These are phyloP conservation scores for Poecilia wingei DNA, from an alignment of 2,797 vertebrate genomes.

Conservation along the genomic window DNA sequence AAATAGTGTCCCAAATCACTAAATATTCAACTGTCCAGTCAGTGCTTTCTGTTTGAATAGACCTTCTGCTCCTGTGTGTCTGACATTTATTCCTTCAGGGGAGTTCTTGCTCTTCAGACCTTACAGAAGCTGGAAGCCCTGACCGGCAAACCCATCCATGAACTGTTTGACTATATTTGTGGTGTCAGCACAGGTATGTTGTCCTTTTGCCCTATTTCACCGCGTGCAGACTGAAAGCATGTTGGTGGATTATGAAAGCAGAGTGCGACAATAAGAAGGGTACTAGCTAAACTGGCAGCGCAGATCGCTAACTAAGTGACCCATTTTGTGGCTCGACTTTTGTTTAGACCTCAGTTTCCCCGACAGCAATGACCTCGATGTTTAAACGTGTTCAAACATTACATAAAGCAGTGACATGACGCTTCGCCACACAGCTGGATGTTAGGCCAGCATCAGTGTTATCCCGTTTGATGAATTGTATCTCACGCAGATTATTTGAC, in stretches of 20 bases:
- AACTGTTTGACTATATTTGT: conserved; percentile 96
- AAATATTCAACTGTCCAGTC: background rate
- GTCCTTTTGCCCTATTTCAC: conserved; percentile 42
- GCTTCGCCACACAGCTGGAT: background rate
- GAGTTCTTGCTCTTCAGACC: conserved; percentile 93
- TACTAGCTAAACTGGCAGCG: conserved; percentile 14
- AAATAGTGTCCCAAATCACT: background rate
- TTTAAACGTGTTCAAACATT: background rate
- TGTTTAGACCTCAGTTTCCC: conserved; percentile 48
- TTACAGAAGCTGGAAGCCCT: conserved; percentile 90
- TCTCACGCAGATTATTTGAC: background rate
- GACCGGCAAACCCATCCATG: conserved; percentile 91
- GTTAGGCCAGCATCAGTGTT: background rate
- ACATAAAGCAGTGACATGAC: background rate
- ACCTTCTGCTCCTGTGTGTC: background rate
- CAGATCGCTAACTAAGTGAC: conserved; percentile 46
- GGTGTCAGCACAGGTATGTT: conserved; percentile 95
- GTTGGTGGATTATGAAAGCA: conserved; percentile 49
- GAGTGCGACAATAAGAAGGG: conserved; percentile 10
- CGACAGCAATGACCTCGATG: background rate
- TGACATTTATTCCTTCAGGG: conserved; percentile 79
- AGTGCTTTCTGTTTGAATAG: background rate
- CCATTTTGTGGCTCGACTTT: conserved; percentile 46
- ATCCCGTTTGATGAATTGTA: background rate
- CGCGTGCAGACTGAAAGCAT: conserved; percentile 18